phyloP scores from a whole-genome alignment of 2,113 vertebrate species.

The Hiodon tergisus region DNA sequence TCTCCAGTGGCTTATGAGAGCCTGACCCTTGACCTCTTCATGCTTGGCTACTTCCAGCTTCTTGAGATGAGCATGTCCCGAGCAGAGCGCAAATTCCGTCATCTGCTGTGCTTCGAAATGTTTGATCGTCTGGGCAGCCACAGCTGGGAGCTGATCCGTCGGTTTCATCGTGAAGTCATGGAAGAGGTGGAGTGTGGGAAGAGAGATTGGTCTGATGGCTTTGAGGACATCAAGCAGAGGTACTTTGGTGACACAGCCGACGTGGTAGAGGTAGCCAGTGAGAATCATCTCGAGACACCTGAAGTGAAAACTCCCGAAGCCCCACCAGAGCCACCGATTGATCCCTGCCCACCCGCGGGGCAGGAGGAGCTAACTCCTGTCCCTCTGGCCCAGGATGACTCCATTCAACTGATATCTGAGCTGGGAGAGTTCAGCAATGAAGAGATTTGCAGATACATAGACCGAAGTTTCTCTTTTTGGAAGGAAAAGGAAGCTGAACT shows the following conservation, averaged over 20 bases:
- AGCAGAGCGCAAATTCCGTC: conserved; percentile 84
- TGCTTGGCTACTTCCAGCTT: conserved; percentile 97
- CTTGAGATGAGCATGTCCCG: conserved; percentile 93
- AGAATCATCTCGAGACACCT: conserved; percentile 13
- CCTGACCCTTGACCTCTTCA: conserved; percentile 90
- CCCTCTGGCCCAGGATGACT: conserved; percentile 48
- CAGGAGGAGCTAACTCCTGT: conserved; percentile 32
- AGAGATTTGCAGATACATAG: conserved; percentile 89
- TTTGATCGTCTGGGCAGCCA: conserved; percentile 87
- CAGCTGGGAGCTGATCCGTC: conserved; percentile 81
- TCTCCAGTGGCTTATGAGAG: conserved; percentile 73
- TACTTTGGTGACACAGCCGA: conserved; percentile 73
- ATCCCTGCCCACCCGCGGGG: conserved; percentile 27
- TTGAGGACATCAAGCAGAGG: conserved; percentile 79
- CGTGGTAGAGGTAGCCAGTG: conserved; percentile 19
- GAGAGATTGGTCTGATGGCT: conserved; percentile 78
- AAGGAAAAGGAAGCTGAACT: conserved; percentile 92
- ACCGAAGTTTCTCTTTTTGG: conserved; percentile 96
- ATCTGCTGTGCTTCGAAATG: conserved; percentile 96
- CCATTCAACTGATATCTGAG: conserved; percentile 76
- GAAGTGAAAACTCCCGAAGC: conserved; percentile 19
- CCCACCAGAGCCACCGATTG: conserved; percentile 19
- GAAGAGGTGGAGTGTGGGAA: conserved; percentile 76
- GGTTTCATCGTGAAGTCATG: conserved; percentile 82
- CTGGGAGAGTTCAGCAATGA: conserved; percentile 91